Evolutionary conservation across 2,113 vertebrate genomes (phyloP), one percentile per base, ranked within the genome.

Genomic region (Lasiurus cinereus): DNA sequence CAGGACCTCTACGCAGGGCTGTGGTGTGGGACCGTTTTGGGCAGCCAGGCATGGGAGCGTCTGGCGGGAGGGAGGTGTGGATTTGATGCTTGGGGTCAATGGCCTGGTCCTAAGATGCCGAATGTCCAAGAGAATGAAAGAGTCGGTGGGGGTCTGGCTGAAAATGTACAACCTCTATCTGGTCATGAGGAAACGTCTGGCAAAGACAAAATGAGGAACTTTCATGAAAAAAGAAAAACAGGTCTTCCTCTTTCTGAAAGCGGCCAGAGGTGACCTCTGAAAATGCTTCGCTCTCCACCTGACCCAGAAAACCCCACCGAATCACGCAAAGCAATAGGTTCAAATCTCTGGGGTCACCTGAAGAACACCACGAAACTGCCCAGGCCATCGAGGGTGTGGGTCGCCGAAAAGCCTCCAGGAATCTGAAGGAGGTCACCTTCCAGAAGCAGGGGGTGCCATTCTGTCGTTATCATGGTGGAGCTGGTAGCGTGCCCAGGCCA

Each of bases 171-270:
- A 19, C 66, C n/a, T 56, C 48, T 19, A 5, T 31, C 67, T 89
- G 72, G 69, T 69, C 73, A 18, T 0, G 48, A 79, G 91, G 88
- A 90, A 96, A 88, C 14, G 24, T 8, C 54, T 69, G 85, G 69
- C n/a, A n/a, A 72, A 90, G 87, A 70, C 29, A 19, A 64, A 88
- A 95, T 84, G 89, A 39, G 93, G 95, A 95, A 93, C 93, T 82
- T 83, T 5, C 12, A 4, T 12, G 24, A 46, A 31, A n/a, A 50
- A 90, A 76, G n/a, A n/a, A 67, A n/a, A 67, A n/a, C 16, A 6
- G 29, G 64, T n/a, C 64, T 67, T 67, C 31, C 64, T 67, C 64
- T 67, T 67, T 29, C 13, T 15, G 29, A n/a, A n/a, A 67, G 64
- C 2, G 1, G 64, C 64, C 29, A 1, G 31, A 67, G 64, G 14